Percentiles rank a stretch among this genome's conserved stretches.
phyloP scores from a whole-genome alignment of 2,113 vertebrate species.

The Cololabis saira region DNA sequence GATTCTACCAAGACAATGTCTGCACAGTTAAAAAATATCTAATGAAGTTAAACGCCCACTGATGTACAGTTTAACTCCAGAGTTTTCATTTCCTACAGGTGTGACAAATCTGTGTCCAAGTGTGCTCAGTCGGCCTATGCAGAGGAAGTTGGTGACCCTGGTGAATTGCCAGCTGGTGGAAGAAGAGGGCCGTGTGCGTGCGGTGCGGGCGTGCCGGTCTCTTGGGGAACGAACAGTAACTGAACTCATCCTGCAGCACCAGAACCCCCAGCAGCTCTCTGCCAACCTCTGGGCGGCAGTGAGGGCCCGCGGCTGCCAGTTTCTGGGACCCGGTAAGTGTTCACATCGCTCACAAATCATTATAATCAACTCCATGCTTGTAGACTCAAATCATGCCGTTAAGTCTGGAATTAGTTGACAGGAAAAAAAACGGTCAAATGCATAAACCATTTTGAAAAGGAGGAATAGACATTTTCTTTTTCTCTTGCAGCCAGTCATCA shows the following conservation, averaged over 20 bases:
- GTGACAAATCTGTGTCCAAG: slow-evolving; percentile 89
- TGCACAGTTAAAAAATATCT: background rate
- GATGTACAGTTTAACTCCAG: background rate
- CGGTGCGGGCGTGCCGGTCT: slow-evolving; percentile 90
- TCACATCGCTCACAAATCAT: too few species aligned
- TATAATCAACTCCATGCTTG: background rate
- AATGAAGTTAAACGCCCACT: background rate
- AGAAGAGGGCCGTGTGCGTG: slow-evolving; percentile 93
- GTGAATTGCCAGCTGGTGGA: slow-evolving; percentile 97
- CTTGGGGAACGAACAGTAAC: slow-evolving; percentile 97
- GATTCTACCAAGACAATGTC: too few species aligned
- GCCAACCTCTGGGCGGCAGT: slow-evolving; percentile 98
- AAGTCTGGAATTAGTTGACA: too few species aligned
- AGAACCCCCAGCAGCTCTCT: slow-evolving; percentile 97
- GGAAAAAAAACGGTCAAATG: too few species aligned
- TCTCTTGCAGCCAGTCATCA: too few species aligned
- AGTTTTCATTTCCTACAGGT: slow-evolving; percentile 73
- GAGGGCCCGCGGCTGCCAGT: slow-evolving; percentile 95
- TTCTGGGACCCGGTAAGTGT: slow-evolving; percentile 92
- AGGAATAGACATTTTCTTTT: too few species aligned
- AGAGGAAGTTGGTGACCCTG: slow-evolving; percentile 95
- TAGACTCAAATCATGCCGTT: background rate
- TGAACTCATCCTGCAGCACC: slow-evolving; percentile 97
- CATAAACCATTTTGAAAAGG: too few species aligned
- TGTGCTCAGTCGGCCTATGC: slow-evolving; percentile 95